These are phyloP conservation scores for Morinoia aosen DNA, from an alignment of 2,888 invertebrate species.

Conservation along the genomic window DNA sequence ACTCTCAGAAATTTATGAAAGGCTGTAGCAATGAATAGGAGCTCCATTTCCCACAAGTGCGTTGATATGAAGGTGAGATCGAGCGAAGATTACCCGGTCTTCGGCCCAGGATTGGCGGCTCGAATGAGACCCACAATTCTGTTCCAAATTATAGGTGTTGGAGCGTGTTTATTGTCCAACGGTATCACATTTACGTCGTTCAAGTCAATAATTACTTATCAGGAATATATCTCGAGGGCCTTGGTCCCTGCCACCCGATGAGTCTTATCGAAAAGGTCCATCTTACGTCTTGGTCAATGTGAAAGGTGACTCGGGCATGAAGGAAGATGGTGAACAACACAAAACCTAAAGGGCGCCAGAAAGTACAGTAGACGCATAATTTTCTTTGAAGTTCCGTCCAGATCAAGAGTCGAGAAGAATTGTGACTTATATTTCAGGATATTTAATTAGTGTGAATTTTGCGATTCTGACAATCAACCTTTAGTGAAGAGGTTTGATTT, in stretches of 20 bases:
- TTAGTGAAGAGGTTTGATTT: no score
- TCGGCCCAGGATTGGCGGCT: conserved; percentile 14
- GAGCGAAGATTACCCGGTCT: not conserved
- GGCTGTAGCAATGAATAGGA: not conserved
- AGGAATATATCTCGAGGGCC: conserved; percentile 21
- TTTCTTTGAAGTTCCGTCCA: not conserved
- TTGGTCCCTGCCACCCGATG: conserved; percentile 34
- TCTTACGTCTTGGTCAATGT: conserved; percentile 33
- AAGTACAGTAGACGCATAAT: not conserved
- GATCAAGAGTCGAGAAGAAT: not conserved
- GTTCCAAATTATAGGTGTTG: conserved; percentile 36
- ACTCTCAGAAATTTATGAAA: not conserved
- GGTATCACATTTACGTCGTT: conserved; percentile 52
- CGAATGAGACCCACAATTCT: conserved; percentile 18
- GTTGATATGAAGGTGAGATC: not conserved
- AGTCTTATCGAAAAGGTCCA: conserved; percentile 29
- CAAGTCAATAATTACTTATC: conserved; percentile 53
- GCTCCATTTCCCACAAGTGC: not conserved
- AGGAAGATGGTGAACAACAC: not conserved
- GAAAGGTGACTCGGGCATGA: not conserved
- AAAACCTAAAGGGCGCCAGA: not conserved
- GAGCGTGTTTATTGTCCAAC: conserved; percentile 51
- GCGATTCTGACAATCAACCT: not conserved
- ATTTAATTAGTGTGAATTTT: not conserved
- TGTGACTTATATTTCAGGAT: not conserved